Conservation (phyloP, 2,888 invertebrate species). For the Brachycybe producta region DNA sequence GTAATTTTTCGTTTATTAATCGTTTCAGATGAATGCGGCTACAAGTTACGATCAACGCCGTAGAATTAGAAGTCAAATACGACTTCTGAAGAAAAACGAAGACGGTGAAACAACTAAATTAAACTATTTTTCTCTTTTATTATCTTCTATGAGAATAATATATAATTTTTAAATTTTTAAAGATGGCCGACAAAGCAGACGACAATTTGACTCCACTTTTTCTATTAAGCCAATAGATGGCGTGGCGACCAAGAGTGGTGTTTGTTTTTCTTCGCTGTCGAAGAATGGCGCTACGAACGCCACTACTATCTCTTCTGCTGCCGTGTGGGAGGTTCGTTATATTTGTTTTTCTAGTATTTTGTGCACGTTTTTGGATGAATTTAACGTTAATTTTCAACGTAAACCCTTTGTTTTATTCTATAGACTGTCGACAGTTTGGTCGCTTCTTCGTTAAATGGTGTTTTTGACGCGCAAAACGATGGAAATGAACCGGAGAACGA, state of each 20-base stretch:
- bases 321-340: not conserved
- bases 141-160: no score
- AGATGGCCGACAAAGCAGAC: no score
- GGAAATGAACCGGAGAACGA: not conserved
- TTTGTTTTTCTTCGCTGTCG: no score
- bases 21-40: conserved; percentile 55
- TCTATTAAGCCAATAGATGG: no score
- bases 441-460: conserved; percentile 4
- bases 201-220: no score
- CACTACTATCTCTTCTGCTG: no score
- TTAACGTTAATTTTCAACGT: not conserved
- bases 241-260: no score
- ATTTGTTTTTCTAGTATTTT: not conserved
- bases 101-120: not conserved
- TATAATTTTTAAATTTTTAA: no score
- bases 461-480: not conserved
- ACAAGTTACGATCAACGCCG: conserved; percentile 62
- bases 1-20: no score
- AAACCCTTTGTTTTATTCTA: not conserved
- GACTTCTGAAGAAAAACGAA: conserved; percentile 44
- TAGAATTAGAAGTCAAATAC: conserved; percentile 60
- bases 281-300: no score
- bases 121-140: no score
- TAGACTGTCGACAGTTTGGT: conserved; percentile 9
- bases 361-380: not conserved